Percentiles rank a stretch among this genome's conserved stretches.
Evolutionary conservation across 2,888 invertebrate species (phyloP).

Genomic region (Carabus problematicus): DNA sequence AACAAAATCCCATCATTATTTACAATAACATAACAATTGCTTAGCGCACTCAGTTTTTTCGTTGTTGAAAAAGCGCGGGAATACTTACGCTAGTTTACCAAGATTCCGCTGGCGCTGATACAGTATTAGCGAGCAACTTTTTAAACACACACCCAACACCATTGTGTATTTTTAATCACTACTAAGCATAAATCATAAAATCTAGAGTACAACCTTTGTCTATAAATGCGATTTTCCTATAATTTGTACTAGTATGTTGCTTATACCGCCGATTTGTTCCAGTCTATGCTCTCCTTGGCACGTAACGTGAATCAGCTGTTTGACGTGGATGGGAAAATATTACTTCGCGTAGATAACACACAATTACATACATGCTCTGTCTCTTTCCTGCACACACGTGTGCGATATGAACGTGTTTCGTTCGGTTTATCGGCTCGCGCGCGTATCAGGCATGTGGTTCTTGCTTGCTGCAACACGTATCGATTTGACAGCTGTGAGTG

Average conservation of each 20-base stretch:
- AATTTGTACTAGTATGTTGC: neutral
- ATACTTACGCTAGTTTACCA: conserved; percentile 53
- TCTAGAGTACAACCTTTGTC: conserved; percentile 1
- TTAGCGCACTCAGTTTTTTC: neutral
- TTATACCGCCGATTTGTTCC: neutral
- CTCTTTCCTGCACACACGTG: conserved; percentile 10
- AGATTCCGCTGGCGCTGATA: conserved; percentile 54
- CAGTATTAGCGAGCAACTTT: conserved; percentile 54
- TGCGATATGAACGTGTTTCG: conserved; percentile 22
- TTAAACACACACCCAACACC: conserved; percentile 49
- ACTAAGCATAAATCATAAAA: conserved; percentile 20
- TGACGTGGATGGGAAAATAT: neutral
- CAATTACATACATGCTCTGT: conserved; percentile 15
- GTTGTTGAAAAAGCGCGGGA: conserved; percentile 33
- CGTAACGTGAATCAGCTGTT: conserved; percentile 36
- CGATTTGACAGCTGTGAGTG: conserved; percentile 32
- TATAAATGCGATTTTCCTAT: neutral
- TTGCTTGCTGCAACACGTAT: conserved; percentile 27
- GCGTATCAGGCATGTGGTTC: conserved; percentile 16
- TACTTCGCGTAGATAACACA: neutral
- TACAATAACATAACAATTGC: conserved; percentile 5
- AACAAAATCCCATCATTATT: conserved; percentile 43
- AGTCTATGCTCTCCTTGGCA: conserved; percentile 4
- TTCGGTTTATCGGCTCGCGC: conserved; percentile 6
- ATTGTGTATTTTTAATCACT: conserved; percentile 24